Evolutionary conservation across 2,113 vertebrate genomes (phyloP).

Genomic region (Periophthalmodon schlosseri): DNA sequence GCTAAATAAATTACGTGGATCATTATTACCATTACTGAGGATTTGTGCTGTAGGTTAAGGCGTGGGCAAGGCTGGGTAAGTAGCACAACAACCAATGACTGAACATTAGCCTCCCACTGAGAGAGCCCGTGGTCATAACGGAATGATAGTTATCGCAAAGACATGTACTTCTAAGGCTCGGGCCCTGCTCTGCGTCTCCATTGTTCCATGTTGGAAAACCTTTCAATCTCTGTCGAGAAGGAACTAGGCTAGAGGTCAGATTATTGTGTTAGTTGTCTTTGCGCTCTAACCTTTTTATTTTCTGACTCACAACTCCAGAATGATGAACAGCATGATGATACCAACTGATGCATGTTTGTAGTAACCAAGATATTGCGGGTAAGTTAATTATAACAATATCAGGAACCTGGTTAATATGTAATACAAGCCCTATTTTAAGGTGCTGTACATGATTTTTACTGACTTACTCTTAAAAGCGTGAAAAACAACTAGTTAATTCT

Average conservation of each 20-base stretch:
- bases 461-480: too few relatives aligned
- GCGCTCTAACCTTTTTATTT: too few relatives aligned
- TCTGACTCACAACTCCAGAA: background rate
- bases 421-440: background rate
- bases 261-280: background rate
- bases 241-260: background rate
- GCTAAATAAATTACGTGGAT: constrained; percentile 37
- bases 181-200: background rate
- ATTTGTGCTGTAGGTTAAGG: constrained; percentile 26
- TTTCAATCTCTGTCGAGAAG: background rate
- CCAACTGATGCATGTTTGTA: too few relatives aligned
- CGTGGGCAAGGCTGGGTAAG: constrained; percentile 10
- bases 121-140: background rate
- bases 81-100: background rate
- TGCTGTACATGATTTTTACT: too few relatives aligned
- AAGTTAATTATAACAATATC: background rate
- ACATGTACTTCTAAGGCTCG: background rate
- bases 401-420: background rate
- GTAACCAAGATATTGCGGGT: background rate
- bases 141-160: background rate
- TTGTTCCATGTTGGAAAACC: background rate
- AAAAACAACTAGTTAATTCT: too few relatives aligned
- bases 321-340: too few relatives aligned
- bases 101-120: background rate
- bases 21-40: background rate